Evolutionary conservation across 2,888 invertebrate species (phyloP).

Genomic region (Harmothoe impar): DNA sequence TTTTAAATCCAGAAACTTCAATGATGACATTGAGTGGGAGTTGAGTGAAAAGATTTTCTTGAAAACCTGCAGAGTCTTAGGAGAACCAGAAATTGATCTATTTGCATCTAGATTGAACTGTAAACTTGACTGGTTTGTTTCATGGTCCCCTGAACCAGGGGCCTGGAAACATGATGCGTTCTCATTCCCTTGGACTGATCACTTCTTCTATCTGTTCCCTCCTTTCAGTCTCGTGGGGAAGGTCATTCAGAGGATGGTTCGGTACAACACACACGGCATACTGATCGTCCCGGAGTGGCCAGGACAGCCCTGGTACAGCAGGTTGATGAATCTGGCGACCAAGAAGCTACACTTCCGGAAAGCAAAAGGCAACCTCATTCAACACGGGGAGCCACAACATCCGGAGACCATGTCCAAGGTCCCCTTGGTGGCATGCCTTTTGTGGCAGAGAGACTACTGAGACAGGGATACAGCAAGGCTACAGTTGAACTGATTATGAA

Average conservation of each 20-base stretch:
- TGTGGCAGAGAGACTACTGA: too few species aligned
- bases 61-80: too few species aligned
- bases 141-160: background rate
- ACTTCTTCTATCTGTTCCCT: background rate
- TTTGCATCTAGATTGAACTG: too few species aligned
- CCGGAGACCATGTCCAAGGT: too few species aligned
- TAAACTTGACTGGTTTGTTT: background rate
- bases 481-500: too few species aligned
- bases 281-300: background rate
- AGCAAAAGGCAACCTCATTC: background rate
- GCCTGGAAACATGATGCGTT: background rate
- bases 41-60: too few species aligned
- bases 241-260: background rate
- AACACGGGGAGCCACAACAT: too few species aligned
- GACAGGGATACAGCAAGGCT: too few species aligned
- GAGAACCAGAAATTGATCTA: too few species aligned
- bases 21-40: too few species aligned
- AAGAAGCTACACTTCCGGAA: background rate
- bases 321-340: background rate
- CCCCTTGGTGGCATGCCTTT: too few species aligned
- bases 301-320: background rate
- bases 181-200: background rate
- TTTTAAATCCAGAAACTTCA: too few species aligned
- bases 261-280: background rate
- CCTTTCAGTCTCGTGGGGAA: constrained; percentile 23